These are phyloP conservation scores for Andrena flavipes DNA, from an alignment of 2,888 invertebrate species.

Conservation along the genomic window DNA sequence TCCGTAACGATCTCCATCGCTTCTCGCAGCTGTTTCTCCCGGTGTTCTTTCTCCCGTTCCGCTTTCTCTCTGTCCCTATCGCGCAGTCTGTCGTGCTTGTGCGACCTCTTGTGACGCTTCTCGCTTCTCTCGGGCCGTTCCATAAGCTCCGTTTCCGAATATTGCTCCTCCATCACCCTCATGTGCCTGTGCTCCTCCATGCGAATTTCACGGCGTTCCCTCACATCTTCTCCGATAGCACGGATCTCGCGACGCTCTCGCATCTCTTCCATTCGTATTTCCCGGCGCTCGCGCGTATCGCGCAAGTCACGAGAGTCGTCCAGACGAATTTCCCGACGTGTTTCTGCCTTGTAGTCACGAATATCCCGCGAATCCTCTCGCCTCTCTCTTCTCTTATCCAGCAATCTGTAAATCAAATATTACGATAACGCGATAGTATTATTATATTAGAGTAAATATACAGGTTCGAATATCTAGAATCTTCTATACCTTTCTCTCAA, in stretches of 20 bases:
- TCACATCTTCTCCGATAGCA: constrained; percentile 70
- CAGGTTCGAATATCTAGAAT: too few relatives aligned
- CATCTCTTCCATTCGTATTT: constrained; percentile 79
- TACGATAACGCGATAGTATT: background rate
- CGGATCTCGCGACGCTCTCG: constrained; percentile 80
- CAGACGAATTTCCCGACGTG: constrained; percentile 78
- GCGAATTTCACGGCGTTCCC: constrained; percentile 77
- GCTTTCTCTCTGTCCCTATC: constrained; percentile 85
- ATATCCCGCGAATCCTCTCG: constrained; percentile 81
- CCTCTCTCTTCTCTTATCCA: constrained; percentile 82
- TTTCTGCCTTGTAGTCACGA: constrained; percentile 79
- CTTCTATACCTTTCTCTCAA: constrained; percentile 88
- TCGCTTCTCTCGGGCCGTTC: constrained; percentile 76
- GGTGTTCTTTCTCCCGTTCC: constrained; percentile 78
- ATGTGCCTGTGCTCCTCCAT: constrained; percentile 78
- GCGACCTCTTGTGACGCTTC: constrained; percentile 82
- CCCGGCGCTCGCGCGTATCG: constrained; percentile 77
- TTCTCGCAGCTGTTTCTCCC: constrained; percentile 80
- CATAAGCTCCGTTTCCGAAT: constrained; percentile 75
- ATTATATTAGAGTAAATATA: too few relatives aligned
- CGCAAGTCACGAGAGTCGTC: constrained; percentile 75
- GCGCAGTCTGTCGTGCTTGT: constrained; percentile 87
- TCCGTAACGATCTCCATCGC: constrained; percentile 82
- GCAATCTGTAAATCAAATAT: constrained; percentile 74
- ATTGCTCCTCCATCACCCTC: constrained; percentile 77